Percentiles rank a stretch among this genome's conserved stretches.
phyloP scores from a whole-genome alignment of 2,797 vertebrate genomes.

The Mallotus villosus region DNA sequence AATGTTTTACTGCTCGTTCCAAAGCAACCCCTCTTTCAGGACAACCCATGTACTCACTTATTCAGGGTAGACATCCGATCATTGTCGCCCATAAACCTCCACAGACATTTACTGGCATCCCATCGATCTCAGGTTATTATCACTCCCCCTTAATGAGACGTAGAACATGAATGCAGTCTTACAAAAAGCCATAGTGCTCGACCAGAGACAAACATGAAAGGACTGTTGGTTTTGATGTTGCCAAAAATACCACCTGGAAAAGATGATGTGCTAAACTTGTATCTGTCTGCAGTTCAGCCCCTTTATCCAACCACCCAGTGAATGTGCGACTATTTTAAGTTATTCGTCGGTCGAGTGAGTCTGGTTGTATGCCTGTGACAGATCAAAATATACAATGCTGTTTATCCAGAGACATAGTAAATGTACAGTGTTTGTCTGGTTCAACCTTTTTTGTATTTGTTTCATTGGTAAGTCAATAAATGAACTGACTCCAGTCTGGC shows the following conservation, averaged over 20 bases:
- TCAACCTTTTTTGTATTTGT: slow-evolving; percentile 48
- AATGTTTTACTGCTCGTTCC: background rate
- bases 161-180: slow-evolving; percentile 36
- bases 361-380: slow-evolving; percentile 44
- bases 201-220: slow-evolving; percentile 38
- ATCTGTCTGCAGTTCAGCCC: slow-evolving; percentile 34
- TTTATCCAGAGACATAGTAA: slow-evolving; percentile 33
- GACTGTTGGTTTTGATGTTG: slow-evolving; percentile 34
- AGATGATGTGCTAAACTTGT: slow-evolving; percentile 24
- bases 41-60: background rate
- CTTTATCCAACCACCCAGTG: slow-evolving; percentile 43
- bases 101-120: background rate
- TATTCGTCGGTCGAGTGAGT: slow-evolving; percentile 52
- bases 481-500: slow-evolving; percentile 50
- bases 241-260: slow-evolving; percentile 19
- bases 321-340: slow-evolving; percentile 63
- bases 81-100: background rate
- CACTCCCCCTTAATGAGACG: slow-evolving; percentile 26
- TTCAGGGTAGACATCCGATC: background rate
- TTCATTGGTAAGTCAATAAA: slow-evolving; percentile 68
- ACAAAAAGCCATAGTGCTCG: slow-evolving; percentile 52
- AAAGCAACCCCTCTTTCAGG: background rate
- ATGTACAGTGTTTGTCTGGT: slow-evolving; percentile 41
- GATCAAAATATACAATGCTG: slow-evolving; percentile 31
- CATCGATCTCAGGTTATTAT: slow-evolving; percentile 60